Evolutionary conservation across 2,797 vertebrate species (phyloP).

Genomic region (Meriones psammophilus): DNA sequence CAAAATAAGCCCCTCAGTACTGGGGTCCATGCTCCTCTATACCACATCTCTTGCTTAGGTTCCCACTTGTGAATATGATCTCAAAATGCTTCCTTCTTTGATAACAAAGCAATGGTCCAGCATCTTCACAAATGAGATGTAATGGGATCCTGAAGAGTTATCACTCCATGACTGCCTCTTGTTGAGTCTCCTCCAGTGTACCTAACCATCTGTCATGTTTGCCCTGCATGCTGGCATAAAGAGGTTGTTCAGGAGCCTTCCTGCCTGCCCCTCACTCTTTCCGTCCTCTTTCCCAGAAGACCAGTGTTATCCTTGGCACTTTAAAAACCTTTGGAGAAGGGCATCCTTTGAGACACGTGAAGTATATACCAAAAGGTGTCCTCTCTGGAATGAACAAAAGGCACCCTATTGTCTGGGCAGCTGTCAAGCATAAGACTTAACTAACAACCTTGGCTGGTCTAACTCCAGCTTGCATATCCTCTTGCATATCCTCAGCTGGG

Average conservation of each 20-base stretch:
- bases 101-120: neutral
- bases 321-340: conserved; percentile 1
- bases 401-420: neutral
- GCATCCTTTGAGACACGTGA: neutral
- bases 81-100: neutral
- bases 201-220: neutral
- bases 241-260: neutral
- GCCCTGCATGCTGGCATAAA: neutral
- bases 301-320: neutral
- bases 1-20: neutral
- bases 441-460: neutral
- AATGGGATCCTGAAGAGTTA: neutral
- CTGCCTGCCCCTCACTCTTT: neutral
- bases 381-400: neutral
- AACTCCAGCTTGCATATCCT: neutral
- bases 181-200: neutral
- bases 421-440: neutral
- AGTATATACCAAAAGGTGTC: neutral
- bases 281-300: neutral
- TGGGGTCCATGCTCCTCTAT: neutral
- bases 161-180: neutral
- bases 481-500: neutral
- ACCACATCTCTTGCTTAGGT: neutral
- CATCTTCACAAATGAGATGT: neutral
- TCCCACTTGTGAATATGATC: neutral